These are phyloP conservation scores for Sorex fumeus DNA, from an alignment of 2,113 vertebrate genomes.

Conservation along the genomic window DNA sequence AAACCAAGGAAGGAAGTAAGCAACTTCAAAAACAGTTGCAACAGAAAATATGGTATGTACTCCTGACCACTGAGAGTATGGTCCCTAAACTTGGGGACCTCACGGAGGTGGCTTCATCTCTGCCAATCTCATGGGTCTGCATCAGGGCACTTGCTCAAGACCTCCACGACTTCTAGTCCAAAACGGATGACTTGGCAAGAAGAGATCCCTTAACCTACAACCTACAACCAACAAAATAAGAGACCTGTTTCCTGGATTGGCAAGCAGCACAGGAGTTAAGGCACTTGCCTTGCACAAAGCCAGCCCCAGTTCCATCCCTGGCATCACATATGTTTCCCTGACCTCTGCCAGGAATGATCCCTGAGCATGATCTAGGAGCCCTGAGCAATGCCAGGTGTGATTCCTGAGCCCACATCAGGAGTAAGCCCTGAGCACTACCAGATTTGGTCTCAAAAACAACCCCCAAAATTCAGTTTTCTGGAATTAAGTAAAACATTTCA, in stretches of 20 bases:
- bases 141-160: not conserved
- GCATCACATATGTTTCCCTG: too few relatives aligned
- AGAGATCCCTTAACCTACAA: not conserved
- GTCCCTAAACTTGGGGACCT: not conserved
- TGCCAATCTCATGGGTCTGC: not conserved
- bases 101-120: rapidly evolving
- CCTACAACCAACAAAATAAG: not conserved
- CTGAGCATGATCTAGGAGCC: too few relatives aligned
- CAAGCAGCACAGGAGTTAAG: too few relatives aligned
- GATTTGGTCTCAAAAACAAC: too few relatives aligned
- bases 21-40: not conserved
- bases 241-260: too few relatives aligned
- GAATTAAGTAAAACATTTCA: not conserved
- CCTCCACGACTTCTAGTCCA: not conserved
- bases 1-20: conserved; percentile 8
- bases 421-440: too few relatives aligned
- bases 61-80: not conserved
- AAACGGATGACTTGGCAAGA: not conserved
- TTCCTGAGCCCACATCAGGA: too few relatives aligned
- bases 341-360: too few relatives aligned
- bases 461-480: not conserved
- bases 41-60: not conserved
- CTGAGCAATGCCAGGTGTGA: too few relatives aligned
- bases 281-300: too few relatives aligned
- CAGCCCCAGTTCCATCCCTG: too few relatives aligned